Conservation (phyloP, 1,140 invertebrate species). For the Lordiphosa collinella region DNA sequence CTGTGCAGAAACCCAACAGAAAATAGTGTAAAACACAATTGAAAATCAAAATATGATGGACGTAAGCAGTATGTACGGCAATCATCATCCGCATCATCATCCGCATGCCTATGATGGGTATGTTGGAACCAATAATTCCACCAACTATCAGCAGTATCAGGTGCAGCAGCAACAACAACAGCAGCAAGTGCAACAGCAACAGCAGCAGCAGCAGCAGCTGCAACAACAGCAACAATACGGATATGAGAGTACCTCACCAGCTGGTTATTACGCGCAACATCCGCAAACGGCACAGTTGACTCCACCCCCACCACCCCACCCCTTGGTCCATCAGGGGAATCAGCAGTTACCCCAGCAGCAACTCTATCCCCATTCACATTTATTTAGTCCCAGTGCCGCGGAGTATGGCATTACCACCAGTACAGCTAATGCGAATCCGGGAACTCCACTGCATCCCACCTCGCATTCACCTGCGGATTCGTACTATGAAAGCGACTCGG, state of each 20-base stretch:
- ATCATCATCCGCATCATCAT: slow-evolving; percentile 81
- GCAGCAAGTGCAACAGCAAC: slow-evolving; percentile 25
- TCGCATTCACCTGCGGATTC: slow-evolving; percentile 73
- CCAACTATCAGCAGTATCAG: slow-evolving; percentile 42
- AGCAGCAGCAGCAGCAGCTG: slow-evolving; percentile 41
- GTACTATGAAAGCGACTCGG: slow-evolving; percentile 74
- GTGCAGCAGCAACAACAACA: slow-evolving; percentile 46
- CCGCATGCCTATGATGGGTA: slow-evolving; percentile 78
- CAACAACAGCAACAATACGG: slow-evolving; percentile 35
- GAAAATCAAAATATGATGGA: slow-evolving; percentile 83
- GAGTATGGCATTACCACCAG: slow-evolving; percentile 78
- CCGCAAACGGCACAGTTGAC: slow-evolving; percentile 27
- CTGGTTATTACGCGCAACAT: slow-evolving; percentile 36
- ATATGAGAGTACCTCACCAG: slow-evolving; percentile 47
- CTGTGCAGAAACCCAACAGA: neutral
- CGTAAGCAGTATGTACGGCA: slow-evolving; percentile 87
- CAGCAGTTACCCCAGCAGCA: slow-evolving; percentile 45
- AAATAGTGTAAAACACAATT: slow-evolving; percentile 2
- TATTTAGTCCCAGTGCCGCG: slow-evolving; percentile 77
- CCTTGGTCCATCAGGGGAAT: slow-evolving; percentile 29
- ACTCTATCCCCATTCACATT: slow-evolving; percentile 66
- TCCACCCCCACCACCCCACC: slow-evolving; percentile 46
- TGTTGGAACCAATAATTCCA: slow-evolving; percentile 60
- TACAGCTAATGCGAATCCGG: slow-evolving; percentile 26
- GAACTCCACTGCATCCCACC: slow-evolving; percentile 63